Percentiles rank a stretch among this genome's conserved stretches.
These are phyloP conservation scores for Dissostichus mawsoni DNA, from an alignment of 2,113 vertebrate genomes.

Conservation along the genomic window DNA sequence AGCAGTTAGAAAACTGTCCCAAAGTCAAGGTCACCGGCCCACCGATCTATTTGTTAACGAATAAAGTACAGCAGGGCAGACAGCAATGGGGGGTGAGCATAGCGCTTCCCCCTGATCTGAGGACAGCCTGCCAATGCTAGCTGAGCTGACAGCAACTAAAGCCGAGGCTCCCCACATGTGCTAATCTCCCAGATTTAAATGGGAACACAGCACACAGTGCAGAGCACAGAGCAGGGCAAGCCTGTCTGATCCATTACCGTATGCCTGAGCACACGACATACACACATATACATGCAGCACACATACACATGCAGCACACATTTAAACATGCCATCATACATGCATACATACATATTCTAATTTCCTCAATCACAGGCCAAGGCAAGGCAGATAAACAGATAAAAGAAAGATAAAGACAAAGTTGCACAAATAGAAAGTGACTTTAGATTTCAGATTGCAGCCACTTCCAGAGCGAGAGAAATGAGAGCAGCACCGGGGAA, in stretches of 20 bases:
- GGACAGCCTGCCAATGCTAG: slow-evolving; percentile 74
- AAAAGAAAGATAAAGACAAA: slow-evolving; percentile 16
- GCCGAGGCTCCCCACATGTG: slow-evolving; percentile 79
- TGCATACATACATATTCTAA: not conserved
- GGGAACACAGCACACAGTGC: slow-evolving; percentile 70
- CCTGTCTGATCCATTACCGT: slow-evolving; percentile 77
- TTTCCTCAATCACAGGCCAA: not conserved
- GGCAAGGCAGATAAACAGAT: slow-evolving; percentile 7
- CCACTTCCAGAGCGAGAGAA: slow-evolving; percentile 45
- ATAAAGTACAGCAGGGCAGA: slow-evolving; percentile 62
- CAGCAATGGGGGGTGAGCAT: slow-evolving; percentile 56
- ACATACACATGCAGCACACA: slow-evolving; percentile 7
- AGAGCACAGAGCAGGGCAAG: slow-evolving; percentile 76
- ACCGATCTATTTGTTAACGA: slow-evolving; percentile 66
- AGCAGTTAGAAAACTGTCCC: slow-evolving; percentile 36
- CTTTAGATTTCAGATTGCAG: slow-evolving; percentile 52
- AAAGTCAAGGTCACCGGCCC: slow-evolving; percentile 67
- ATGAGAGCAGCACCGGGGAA: slow-evolving; percentile 15
- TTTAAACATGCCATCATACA: slow-evolving; percentile 32
- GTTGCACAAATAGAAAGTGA: not conserved
- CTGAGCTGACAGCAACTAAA: slow-evolving; percentile 80
- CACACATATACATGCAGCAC: not conserved
- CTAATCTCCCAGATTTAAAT: slow-evolving; percentile 83
- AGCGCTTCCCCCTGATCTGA: slow-evolving; percentile 66
- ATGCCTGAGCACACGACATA: slow-evolving; percentile 60